Evolutionary conservation across 92 coral and sea anemone species (phyloP), one percentile per base, ranked within the genome.

Genomic region (Epizoanthus scotinus): DNA sequence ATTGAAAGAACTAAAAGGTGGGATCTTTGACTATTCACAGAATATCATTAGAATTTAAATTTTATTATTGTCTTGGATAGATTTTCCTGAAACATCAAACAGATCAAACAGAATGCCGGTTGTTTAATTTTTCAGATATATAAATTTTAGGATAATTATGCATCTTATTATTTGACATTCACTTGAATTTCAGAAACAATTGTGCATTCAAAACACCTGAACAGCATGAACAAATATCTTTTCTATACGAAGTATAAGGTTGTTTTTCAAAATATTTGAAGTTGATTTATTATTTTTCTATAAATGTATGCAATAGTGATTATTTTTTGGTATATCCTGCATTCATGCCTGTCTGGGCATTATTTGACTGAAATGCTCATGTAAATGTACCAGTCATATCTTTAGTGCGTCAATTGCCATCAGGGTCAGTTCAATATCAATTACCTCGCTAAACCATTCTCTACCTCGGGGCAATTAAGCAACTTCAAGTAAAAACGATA

Each of bases 171-270:
- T 74, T 74, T n/a, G 57, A 74, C 31, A 20, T 58, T 29, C 49
- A 27, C 65, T 57, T 74, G 24, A 52, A 52, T 73, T 73, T 73
- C 65, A 26, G 28, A 55, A 55, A 63, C 63, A 73, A 73, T 75
- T 75, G 81, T 59, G 7, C 57, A 13, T 36, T 59, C 27, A 34
- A 57, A 7, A 75, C n/a, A 59, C 22, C 14, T 75, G 81, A 75
- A 75, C 81, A 75, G 81, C 81, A 59, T 34, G 81, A 7, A 7
- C 64, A 71, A 71, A 83, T 70, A 72, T 71, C 59, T 71, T 63
- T 72, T 83, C 67, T 73, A 20, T 18, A 57, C 34, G 40, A 69
- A 82, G 59, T 20, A 28, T 60, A 13, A 14, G 59, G 61, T 55
- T 71, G 67, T 34, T 57, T 68, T 82, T 56, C 25, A 70, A 42